Base-by-base conservation (phyloP, 2,113 vertebrate species). In the Malurus melanocephalus region DNA sequence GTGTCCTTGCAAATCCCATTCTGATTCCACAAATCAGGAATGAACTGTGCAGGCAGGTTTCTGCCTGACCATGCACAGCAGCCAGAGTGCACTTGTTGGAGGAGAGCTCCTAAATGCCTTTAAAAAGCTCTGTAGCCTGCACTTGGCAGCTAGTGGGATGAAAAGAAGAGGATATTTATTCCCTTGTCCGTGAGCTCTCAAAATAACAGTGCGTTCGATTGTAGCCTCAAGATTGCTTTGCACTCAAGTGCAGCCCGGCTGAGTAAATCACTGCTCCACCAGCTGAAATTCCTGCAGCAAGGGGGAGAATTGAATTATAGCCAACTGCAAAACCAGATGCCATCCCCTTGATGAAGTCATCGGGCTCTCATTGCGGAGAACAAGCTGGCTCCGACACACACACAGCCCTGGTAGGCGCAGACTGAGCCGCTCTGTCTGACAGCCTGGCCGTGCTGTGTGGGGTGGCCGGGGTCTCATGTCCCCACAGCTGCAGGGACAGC, bases 341-440 rank as follows among this genome's bases (percentile, higher is more conserved):
- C 92, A 93, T 93, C 93, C 90, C 92, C 92, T 90, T 78, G 91
- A 94, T 95, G 95, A 94, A 93, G 87, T 94, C 94, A 93, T 92
- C 51, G 73, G 84, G 87, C 87, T 83, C 57, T 87, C 48, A 78
- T 75, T 80, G 80, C 87, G 0, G 80, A 92, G 56, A 59, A 78
- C 61, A 64, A 93, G 91, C 90, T 85, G 75, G 90, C 94, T 94
- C 71, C 53, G 16, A 51, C 90, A 89, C 68, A 83, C 90, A 85
- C 18, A 2, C 71, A 92, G 94, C 88, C 79, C 75, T 85, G 67
- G 33, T 78, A 88, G 91, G 81, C 75, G 3, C 88, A 77, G 71
- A 77, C 92, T 88, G 95, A 92, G 91, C 76, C 1, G 4, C 85
- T 92, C 87, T 94, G 95, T 94, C 73, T 88, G 45, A 35, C 0